Evolutionary conservation across 2,888 invertebrate species (phyloP).

Genomic region (Tinea semifulvella): DNA sequence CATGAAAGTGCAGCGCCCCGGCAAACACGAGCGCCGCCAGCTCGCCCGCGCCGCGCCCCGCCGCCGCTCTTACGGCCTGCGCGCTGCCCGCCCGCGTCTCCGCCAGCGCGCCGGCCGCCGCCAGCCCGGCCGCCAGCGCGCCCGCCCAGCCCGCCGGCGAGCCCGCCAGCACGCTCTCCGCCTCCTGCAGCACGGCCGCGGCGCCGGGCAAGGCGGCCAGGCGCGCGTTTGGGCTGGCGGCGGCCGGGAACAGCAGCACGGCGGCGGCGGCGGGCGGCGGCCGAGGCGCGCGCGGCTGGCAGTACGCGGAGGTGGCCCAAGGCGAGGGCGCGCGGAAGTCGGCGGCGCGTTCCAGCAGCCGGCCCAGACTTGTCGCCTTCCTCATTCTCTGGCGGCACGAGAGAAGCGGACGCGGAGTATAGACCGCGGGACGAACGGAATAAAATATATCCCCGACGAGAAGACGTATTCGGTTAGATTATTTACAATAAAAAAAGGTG

Average conservation of each 20-base stretch:
- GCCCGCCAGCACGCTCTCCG: slow-evolving; percentile 69
- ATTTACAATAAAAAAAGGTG: too few relatives aligned
- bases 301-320: slow-evolving; percentile 77
- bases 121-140: slow-evolving; percentile 78
- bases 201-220: slow-evolving; percentile 87
- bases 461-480: too few relatives aligned
- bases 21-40: slow-evolving; percentile 17
- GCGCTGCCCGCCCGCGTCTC: slow-evolving; percentile 38
- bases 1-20: neutral
- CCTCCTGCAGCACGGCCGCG: slow-evolving; percentile 75
- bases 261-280: slow-evolving; percentile 59
- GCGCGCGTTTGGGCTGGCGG: slow-evolving; percentile 80
- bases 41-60: slow-evolving; percentile 26
- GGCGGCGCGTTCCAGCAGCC: slow-evolving; percentile 84
- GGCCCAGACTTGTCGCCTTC: too few relatives aligned
- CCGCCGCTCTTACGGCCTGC: slow-evolving; percentile 8
- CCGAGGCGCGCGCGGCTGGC: slow-evolving; percentile 73
- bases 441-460: too few relatives aligned
- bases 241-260: slow-evolving; percentile 80
- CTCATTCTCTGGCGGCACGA: too few relatives aligned
- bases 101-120: slow-evolving; percentile 78
- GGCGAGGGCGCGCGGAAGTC: neutral
- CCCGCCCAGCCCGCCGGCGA: slow-evolving; percentile 56
- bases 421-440: too few relatives aligned
- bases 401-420: too few relatives aligned